phyloP scores from a whole-genome alignment of 2,888 invertebrate species.

The Eudasyphora cyanicolor region DNA sequence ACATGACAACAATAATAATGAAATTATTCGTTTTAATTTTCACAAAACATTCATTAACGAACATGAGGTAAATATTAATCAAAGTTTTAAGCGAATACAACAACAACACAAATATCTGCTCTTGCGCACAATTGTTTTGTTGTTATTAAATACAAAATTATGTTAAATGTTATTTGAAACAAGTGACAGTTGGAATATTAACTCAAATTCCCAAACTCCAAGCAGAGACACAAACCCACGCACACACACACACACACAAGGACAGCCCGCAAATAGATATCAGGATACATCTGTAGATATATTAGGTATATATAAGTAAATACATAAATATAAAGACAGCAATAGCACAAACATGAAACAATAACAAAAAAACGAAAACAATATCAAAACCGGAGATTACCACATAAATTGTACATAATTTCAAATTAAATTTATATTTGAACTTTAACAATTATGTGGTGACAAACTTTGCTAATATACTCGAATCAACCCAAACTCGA shows the following conservation, averaged over 20 bases:
- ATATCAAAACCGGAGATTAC: not conserved
- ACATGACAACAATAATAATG: slow-evolving; percentile 10
- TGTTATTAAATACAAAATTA: not conserved
- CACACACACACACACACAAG: not conserved
- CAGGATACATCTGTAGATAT: no score
- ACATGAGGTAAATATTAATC: slow-evolving; percentile 29
- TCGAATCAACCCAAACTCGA: no score
- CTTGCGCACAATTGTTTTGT: no score
- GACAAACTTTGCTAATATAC: slow-evolving; percentile 48
- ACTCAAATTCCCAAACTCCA: not conserved
- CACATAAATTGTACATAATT: slow-evolving; percentile 30
- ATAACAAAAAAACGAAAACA: not conserved
- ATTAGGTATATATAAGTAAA: no score
- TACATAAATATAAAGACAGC: no score
- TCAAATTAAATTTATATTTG: slow-evolving; percentile 44
- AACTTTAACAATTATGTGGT: slow-evolving; percentile 37
- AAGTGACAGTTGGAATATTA: not conserved
- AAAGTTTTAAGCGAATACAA: not conserved
- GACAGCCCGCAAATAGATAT: not conserved
- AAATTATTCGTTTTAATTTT: slow-evolving; percentile 14
- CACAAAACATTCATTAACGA: slow-evolving; percentile 24
- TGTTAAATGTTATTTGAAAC: slow-evolving; percentile 1
- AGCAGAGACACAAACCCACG: not conserved
- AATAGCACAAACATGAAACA: not conserved
- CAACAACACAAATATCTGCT: not conserved